Evolutionary conservation across 2,797 vertebrate species (phyloP).

Genomic region (Mormyrus proboscirostris): DNA sequence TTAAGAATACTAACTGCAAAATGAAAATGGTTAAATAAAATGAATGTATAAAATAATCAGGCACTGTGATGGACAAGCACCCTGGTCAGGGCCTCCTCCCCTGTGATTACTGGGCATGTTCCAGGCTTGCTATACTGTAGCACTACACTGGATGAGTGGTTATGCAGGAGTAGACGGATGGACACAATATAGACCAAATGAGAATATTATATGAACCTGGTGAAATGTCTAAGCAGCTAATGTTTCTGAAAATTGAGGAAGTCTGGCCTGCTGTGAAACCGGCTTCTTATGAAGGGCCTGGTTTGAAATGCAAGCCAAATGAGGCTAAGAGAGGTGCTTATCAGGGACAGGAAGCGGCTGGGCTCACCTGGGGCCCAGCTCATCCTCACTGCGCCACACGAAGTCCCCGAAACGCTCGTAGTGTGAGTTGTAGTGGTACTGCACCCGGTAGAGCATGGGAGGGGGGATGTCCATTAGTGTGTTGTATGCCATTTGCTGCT

Average conservation of each 20-base stretch:
- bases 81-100: not conserved
- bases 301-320: not conserved
- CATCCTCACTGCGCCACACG: constrained; percentile 94
- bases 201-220: not conserved
- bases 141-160: not conserved
- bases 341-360: too few relatives aligned
- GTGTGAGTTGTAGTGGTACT: constrained; percentile 95
- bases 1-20: not conserved
- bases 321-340: not conserved
- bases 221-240: not conserved
- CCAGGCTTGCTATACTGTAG: not conserved
- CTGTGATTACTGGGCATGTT: not conserved
- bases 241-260: not conserved
- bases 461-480: constrained; percentile 89
- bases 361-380: constrained; percentile 87
- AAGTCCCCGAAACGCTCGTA: constrained; percentile 99
- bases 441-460: constrained; percentile 84
- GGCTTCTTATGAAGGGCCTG: not conserved
- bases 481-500: constrained; percentile 96
- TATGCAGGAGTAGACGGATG: not conserved
- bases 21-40: not conserved
- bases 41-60: not conserved
- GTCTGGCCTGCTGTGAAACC: not conserved
- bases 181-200: not conserved
- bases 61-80: not conserved